Percentiles rank a stretch among this genome's conserved stretches.
These are phyloP conservation scores for Recurvirostra avosetta DNA, from an alignment of 2,113 vertebrate genomes.

Conservation along the genomic window DNA sequence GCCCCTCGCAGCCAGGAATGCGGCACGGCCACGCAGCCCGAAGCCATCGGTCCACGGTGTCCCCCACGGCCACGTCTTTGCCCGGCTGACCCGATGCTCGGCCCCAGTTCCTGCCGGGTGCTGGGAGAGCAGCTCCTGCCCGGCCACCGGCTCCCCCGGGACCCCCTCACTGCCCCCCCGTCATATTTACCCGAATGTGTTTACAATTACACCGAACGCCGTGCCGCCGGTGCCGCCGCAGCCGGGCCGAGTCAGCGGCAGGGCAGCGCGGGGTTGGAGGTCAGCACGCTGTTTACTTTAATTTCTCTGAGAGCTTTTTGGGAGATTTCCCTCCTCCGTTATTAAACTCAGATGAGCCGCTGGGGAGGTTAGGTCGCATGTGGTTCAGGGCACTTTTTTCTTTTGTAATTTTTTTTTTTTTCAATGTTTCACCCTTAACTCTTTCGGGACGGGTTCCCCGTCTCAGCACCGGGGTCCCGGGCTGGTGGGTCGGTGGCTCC, in stretches of 20 bases:
- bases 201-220: constrained; percentile 48
- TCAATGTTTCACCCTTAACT: constrained; percentile 37
- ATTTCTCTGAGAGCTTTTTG: constrained; percentile 72
- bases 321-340: constrained; percentile 62
- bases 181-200: constrained; percentile 27
- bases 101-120: not conserved
- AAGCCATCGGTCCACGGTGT: fast-evolving
- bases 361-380: constrained; percentile 62
- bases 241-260: constrained; percentile 29
- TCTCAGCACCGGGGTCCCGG: not conserved
- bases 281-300: constrained; percentile 70
- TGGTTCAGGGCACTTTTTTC: constrained; percentile 50
- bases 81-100: not conserved
- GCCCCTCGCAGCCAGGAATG: not conserved
- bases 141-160: not conserved
- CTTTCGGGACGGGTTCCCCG: not conserved
- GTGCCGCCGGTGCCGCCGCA: not conserved
- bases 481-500: not conserved
- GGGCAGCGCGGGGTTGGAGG: constrained; percentile 54
- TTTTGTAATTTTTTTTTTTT: not conserved
- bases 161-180: fast-evolving
- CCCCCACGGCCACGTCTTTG: fast-evolving
- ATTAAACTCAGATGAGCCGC: constrained; percentile 74
- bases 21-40: not conserved
- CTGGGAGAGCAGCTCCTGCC: not conserved